Conservation (phyloP, 2,797 vertebrate species). For the Microhierax caerulescens region DNA sequence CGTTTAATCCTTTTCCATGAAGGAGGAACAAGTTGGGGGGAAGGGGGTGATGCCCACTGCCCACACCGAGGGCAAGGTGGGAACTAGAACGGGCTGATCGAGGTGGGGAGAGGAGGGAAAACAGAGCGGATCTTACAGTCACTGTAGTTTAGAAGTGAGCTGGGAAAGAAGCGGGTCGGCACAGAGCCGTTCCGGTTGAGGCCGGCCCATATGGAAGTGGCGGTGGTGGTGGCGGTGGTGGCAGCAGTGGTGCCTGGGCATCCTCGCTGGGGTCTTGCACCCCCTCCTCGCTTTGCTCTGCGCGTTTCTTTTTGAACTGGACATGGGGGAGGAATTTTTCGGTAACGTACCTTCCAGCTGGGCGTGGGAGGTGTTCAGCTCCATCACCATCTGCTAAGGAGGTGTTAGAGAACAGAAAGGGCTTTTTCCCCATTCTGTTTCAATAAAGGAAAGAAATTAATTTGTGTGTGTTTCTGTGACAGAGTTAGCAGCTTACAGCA, state of each 20-base stretch:
- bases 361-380: conserved; percentile 10
- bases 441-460: background rate
- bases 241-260: background rate
- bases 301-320: background rate
- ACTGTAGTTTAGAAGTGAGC: background rate
- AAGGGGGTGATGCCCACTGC: fast-evolving
- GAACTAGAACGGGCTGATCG: fast-evolving
- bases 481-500: background rate
- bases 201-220: fast-evolving
- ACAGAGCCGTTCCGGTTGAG: background rate
- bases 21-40: background rate
- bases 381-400: conserved; percentile 16
- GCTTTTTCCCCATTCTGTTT: conserved; percentile 16
- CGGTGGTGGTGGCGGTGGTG: fast-evolving
- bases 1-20: fast-evolving
- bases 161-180: fast-evolving
- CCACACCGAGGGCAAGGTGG: fast-evolving
- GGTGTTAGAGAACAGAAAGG: conserved; percentile 8
- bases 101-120: background rate
- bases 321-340: background rate
- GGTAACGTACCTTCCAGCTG: background rate
- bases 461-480: background rate
- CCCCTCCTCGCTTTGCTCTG: background rate
- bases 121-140: fast-evolving
- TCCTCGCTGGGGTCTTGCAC: background rate